Evolutionary conservation across 2,888 invertebrate species (phyloP).

Genomic region (Synergus japonicus): DNA sequence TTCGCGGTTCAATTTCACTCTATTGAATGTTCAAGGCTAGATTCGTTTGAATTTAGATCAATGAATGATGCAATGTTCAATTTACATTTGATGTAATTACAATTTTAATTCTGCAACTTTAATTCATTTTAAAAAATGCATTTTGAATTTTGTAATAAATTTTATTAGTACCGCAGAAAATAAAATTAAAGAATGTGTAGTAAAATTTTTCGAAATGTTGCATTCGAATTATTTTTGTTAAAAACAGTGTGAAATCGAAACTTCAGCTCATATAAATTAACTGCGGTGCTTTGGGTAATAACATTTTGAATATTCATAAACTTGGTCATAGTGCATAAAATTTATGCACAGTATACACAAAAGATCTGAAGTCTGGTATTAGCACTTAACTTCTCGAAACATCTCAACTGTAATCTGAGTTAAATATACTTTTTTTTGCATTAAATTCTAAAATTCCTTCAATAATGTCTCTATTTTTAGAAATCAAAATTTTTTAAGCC

Average conservation of each 20-base stretch:
- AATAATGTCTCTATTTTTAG: background rate
- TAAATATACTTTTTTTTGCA: background rate
- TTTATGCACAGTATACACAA: background rate
- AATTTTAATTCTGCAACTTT: background rate
- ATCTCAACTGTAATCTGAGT: background rate
- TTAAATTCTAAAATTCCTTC: background rate
- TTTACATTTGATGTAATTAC: background rate
- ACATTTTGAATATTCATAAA: background rate
- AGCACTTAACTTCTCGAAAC: background rate
- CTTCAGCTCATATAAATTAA: background rate
- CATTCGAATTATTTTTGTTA: background rate
- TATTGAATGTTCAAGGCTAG: conserved; percentile 4
- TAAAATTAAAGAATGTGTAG: too few species aligned
- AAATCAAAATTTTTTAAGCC: too few species aligned
- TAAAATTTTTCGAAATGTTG: too few species aligned
- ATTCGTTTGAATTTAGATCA: background rate
- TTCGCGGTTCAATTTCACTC: conserved; percentile 1
- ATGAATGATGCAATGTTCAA: background rate
- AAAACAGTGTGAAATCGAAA: background rate
- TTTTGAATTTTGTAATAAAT: background rate
- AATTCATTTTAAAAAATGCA: background rate
- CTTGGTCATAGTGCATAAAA: background rate
- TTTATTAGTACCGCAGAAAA: too few species aligned
- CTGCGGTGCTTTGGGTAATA: too few species aligned
- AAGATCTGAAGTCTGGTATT: background rate